Percentiles rank a stretch among this genome's conserved stretches.
Evolutionary conservation across 2,888 invertebrate species (phyloP).

Genomic region (Rotaria magnacalcarata): DNA sequence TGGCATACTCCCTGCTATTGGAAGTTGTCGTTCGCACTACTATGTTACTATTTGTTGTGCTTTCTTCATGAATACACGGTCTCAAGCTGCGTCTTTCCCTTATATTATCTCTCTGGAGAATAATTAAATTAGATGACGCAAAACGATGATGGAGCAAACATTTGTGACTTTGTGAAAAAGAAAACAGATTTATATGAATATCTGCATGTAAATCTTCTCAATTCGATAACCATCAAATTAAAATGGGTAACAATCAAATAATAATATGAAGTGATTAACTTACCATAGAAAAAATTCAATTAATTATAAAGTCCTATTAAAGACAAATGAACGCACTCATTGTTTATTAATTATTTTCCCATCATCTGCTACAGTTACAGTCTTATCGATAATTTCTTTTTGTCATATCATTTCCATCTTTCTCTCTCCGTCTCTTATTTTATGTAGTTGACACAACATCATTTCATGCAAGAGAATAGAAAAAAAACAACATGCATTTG

Average conservation of each 20-base stretch:
- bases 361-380: neutral
- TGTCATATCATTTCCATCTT: neutral
- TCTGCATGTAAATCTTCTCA: neutral
- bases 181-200: neutral
- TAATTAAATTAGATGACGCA: slow-evolving; percentile 22
- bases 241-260: neutral
- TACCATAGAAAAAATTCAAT: neutral
- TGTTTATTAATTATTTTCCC: neutral
- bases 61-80: neutral
- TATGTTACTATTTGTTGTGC: neutral
- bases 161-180: neutral
- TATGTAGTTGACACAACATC: neutral
- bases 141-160: neutral
- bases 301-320: neutral
- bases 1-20: neutral
- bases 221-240: neutral
- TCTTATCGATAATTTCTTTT: neutral
- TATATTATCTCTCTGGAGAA: neutral
- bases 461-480: neutral
- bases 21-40: neutral
- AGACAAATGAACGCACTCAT: neutral
- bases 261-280: neutral
- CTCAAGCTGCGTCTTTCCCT: neutral
- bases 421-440: neutral
- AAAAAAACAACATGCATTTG: neutral